Base-by-base conservation (phyloP, 2,888 invertebrate genomes). In the Plagiodera versicolora region DNA sequence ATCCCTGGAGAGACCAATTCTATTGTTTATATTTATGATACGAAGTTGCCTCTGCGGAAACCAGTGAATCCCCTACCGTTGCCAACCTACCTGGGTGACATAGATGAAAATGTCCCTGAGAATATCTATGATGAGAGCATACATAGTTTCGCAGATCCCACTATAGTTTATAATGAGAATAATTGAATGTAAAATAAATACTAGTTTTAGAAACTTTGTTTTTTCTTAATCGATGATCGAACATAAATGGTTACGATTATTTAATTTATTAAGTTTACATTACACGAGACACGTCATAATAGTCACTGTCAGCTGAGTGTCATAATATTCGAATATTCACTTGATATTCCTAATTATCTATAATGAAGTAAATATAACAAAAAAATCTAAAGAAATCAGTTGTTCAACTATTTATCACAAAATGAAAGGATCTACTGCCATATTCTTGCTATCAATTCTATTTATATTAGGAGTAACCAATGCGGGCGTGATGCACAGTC, bases 1-100 rank as follows among this genome's bases (percentile, higher is more conserved):
- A 85, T 95, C 64, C 91, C 97, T 2, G 98, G 98, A 1, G 89
- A 88, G 74, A 89, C 87, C 0, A 93, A 94, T 74, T 86, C 86
- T 1, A 84, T 90, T 72, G 88, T 91, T 56, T 89, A 91, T 70
- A 83, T 98, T 63, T 92, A 88, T 74, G 98, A 98, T 77, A 90
- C 93, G 2, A 72, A 88, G 11, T 79, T 94, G 50, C 88, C 87
- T 0, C 72, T 83, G 28, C 86, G 85, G 74, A 86, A 83, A 77
- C 81, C 83, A 24, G 80, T 79, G 68, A 81, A 82, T 4, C 77
- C 89, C 2, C 88, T 93, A 16, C 86, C 88, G 19, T 93, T 95
- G 77, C 97, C 97, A 1, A 97, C 96, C 85, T 71, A 86, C 87
- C 6, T 85, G 55, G 85, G 84, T 30, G 70, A 73, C 1, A 83